These are phyloP conservation scores for Melinaea menophilus DNA, from an alignment of 2,888 invertebrate genomes.

Conservation along the genomic window DNA sequence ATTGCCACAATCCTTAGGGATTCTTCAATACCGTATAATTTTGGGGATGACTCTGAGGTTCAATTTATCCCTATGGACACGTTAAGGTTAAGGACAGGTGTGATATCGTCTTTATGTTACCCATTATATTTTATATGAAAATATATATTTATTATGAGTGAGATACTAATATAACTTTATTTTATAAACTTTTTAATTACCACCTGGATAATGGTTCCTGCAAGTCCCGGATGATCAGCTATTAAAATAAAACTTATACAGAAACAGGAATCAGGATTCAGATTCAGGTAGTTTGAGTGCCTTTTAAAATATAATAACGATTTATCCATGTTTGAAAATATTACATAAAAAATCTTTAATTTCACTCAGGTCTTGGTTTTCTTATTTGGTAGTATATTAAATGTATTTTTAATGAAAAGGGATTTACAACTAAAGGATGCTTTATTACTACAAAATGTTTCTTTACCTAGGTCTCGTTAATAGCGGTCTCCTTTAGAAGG, in stretches of 20 bases:
- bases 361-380: too few species aligned
- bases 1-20: not conserved
- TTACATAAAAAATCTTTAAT: too few species aligned
- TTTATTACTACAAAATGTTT: not conserved
- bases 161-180: too few species aligned
- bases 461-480: not conserved
- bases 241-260: too few species aligned
- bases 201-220: too few species aligned
- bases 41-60: not conserved
- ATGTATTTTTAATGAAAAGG: not conserved
- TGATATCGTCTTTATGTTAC: not conserved
- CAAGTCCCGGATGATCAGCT: too few species aligned
- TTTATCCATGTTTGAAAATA: too few species aligned
- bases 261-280: too few species aligned
- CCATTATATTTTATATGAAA: not conserved
- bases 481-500: too few species aligned
- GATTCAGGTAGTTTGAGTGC: too few species aligned
- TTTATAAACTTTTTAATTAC: too few species aligned
- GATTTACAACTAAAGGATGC: not conserved
- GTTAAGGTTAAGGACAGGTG: not conserved
- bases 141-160: not conserved
- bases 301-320: too few species aligned
- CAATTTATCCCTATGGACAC: slow-evolving; percentile 1
- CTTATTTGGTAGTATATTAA: not conserved
- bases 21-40: not conserved